A percentile compares a stretch with the other conserved stretches of the same genome.
These are phyloP conservation scores for Alloplasta piceator DNA, from an alignment of 2,888 invertebrate species.

Conservation along the genomic window DNA sequence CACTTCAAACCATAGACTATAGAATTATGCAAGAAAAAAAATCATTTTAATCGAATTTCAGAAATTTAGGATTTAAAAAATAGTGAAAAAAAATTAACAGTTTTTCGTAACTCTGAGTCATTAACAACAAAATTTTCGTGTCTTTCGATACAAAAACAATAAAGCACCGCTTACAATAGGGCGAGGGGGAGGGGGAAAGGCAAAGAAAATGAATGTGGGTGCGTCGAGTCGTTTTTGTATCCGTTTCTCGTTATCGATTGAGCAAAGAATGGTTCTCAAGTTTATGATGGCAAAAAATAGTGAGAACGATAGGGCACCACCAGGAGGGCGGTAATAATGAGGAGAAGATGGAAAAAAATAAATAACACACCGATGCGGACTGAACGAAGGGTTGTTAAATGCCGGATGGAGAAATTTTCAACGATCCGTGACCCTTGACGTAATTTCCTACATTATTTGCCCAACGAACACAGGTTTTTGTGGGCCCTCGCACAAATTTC, in stretches of 20 bases:
- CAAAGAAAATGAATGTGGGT: constrained; percentile 47
- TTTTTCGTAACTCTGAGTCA: background rate
- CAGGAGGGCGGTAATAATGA: constrained; percentile 10
- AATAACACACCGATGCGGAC: constrained; percentile 35
- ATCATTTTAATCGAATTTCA: background rate
- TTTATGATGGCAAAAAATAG: constrained; percentile 28
- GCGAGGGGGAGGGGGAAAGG: background rate
- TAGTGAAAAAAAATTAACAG: background rate
- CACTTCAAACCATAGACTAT: too few relatives aligned
- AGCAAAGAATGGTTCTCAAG: constrained; percentile 17
- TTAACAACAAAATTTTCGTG: background rate
- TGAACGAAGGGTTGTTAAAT: constrained; percentile 63
- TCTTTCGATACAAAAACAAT: background rate
- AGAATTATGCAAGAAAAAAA: too few relatives aligned
- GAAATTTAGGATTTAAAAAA: background rate
- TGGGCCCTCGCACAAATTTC: background rate
- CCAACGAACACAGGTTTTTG: background rate
- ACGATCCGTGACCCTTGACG: constrained; percentile 44
- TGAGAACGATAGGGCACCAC: background rate
- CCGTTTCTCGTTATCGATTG: constrained; percentile 58
- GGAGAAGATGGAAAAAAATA: constrained; percentile 4
- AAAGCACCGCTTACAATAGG: background rate
- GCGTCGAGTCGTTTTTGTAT: constrained; percentile 39
- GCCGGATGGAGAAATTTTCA: constrained; percentile 58
- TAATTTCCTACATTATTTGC: constrained; percentile 38